These are phyloP conservation scores for Parnassius smintheus DNA, from an alignment of 2,888 invertebrate species.

Conservation along the genomic window DNA sequence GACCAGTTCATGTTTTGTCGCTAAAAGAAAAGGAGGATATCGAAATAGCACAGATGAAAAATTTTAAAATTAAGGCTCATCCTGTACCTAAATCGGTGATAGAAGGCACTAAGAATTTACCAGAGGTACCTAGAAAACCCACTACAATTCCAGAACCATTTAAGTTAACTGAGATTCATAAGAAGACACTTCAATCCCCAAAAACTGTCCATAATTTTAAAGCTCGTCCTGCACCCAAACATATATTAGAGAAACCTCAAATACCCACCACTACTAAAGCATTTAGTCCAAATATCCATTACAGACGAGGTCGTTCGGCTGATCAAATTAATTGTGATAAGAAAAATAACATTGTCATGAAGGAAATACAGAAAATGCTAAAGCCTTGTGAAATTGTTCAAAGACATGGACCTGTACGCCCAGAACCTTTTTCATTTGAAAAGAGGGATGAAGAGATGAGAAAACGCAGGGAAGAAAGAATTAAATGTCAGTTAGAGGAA, in stretches of 20 bases:
- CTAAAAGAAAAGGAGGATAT: constrained; percentile 82
- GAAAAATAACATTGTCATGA: constrained; percentile 20
- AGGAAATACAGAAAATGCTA: constrained; percentile 19
- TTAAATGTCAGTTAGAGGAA: constrained; percentile 80
- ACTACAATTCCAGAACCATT: constrained; percentile 83
- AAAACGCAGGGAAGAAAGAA: constrained; percentile 81
- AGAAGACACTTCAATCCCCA: constrained; percentile 55
- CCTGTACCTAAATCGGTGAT: constrained; percentile 83
- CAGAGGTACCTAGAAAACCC: constrained; percentile 76
- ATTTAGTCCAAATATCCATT: constrained; percentile 60
- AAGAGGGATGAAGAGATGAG: constrained; percentile 80
- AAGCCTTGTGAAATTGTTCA: constrained; percentile 29
- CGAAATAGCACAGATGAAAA: constrained; percentile 84
- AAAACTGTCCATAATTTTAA: constrained; percentile 66
- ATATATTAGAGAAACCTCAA: constrained; percentile 68
- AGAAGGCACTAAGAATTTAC: constrained; percentile 70
- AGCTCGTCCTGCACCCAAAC: constrained; percentile 83
- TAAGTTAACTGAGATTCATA: constrained; percentile 80
- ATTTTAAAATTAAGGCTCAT: constrained; percentile 84
- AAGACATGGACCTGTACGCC: constrained; percentile 53
- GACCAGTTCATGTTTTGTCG: constrained; percentile 78
- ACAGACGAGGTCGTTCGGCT: constrained; percentile 51
- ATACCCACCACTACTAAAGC: constrained; percentile 56
- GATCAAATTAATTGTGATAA: constrained; percentile 43
- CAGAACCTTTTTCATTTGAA: constrained; percentile 86